Base-by-base conservation (phyloP, 1,140 invertebrate genomes). In the Ganaspis sp. region DNA sequence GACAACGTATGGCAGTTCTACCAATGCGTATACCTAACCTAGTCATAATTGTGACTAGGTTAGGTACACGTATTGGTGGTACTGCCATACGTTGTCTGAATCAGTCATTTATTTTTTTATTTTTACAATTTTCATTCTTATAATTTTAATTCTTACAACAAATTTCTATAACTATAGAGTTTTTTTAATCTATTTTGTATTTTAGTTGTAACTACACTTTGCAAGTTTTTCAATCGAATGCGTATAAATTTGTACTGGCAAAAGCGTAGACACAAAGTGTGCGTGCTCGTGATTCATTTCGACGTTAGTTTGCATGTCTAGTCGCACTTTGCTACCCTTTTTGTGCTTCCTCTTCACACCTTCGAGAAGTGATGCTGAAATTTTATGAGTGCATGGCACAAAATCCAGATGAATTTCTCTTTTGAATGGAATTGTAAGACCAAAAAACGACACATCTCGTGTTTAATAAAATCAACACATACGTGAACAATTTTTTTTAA, bases 201-300 rank as follows among this genome's bases (percentile, higher is more conserved):
- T n/a, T n/a, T n/a, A n/a, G n/a, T 34, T 34, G 2, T 34, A 34
- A 34, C 29, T 34, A n/a, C n/a, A n/a, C n/a, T n/a, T n/a, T 6
- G 6, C 6, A 34, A 34, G 12, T n/a, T 45, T 45, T 45, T 45
- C 42, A 45, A 45, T 45, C n/a, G 1, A 45, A 45, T 45, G 42
- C 15, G 12, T 45, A 45, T 45, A 45, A 45, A 45, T 45, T 4
- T 17, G 17, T 17, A 49, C 58, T 26, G 34, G 64, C 45, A n/a
- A 64, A 64, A 23, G 15, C 9, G 38, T 42, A 69, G 37, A 69
- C n/a, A 54, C 9, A 75, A 45, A 74, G 23, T 77, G 84, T 89
- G 89, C 88, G 88, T 90, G 88, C 88, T 89, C 85, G 80, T 77
- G 87, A 87, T 90, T 90, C 86, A 90, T 90, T 82, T 85, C 85